Evolutionary conservation across 2,888 invertebrate genomes (phyloP).

Genomic region (Pyrochroa serraticornis): DNA sequence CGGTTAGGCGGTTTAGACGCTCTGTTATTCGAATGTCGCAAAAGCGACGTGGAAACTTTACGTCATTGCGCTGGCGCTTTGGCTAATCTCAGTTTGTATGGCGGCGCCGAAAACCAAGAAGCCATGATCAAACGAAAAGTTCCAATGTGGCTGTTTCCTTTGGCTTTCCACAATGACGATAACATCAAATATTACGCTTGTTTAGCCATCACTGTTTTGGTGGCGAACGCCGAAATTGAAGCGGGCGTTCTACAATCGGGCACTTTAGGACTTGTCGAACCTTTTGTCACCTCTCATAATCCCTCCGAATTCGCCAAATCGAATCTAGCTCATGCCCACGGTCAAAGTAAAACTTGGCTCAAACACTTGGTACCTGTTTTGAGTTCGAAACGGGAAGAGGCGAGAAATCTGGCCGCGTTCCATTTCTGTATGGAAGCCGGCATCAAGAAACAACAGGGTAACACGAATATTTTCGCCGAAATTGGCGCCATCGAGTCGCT

Average conservation of each 20-base stretch:
- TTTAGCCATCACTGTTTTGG: slow-evolving; percentile 93
- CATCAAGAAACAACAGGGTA: slow-evolving; percentile 92
- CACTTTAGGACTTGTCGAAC: slow-evolving; percentile 95
- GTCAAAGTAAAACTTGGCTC: slow-evolving; percentile 95
- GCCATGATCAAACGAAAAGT: slow-evolving; percentile 95
- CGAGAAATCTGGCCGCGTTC: slow-evolving; percentile 94
- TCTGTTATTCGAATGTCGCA: slow-evolving; percentile 92
- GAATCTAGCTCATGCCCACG: slow-evolving; percentile 91
- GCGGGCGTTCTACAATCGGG: slow-evolving; percentile 95
- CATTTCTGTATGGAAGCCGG: slow-evolving; percentile 99
- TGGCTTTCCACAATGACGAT: slow-evolving; percentile 96
- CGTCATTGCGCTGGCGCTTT: slow-evolving; percentile 96
- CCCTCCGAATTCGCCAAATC: slow-evolving; percentile 94
- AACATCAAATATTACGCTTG: slow-evolving; percentile 99
- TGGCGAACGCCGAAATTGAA: slow-evolving; percentile 97
- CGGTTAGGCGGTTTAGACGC: slow-evolving; percentile 91
- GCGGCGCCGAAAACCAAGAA: slow-evolving; percentile 95
- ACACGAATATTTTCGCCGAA: slow-evolving; percentile 88
- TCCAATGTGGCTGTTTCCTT: slow-evolving; percentile 95
- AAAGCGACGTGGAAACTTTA: slow-evolving; percentile 89
- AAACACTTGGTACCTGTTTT: slow-evolving; percentile 91
- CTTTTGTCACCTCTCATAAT: slow-evolving; percentile 92
- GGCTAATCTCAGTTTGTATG: slow-evolving; percentile 94
- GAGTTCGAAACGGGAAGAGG: slow-evolving; percentile 93
- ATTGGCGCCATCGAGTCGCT: slow-evolving; percentile 95